Conservation (phyloP, 1,140 invertebrate species). For the Lepidurus arcticus region DNA sequence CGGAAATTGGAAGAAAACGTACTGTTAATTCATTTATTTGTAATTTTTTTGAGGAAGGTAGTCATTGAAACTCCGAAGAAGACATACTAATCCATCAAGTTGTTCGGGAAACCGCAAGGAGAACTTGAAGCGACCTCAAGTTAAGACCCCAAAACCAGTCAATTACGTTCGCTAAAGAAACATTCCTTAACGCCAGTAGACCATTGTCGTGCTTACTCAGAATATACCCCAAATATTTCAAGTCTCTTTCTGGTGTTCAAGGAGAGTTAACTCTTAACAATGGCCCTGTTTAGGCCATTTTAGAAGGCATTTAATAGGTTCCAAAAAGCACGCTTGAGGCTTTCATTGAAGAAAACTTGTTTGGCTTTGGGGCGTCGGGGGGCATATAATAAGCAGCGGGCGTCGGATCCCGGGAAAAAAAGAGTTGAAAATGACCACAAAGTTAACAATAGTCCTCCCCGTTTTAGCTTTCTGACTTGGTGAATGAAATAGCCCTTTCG, state of each 20-base stretch:
- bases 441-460: conserved; percentile 1
- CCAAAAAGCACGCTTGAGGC: neutral
- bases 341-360: conserved; percentile 9
- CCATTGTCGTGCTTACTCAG: neutral
- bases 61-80: neutral
- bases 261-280: neutral
- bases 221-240: neutral
- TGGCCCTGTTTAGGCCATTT: conserved; percentile 21
- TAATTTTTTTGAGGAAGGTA: neutral
- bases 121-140: conserved; percentile 3
- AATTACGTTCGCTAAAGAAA: neutral
- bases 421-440: conserved; percentile 19
- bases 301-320: neutral
- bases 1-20: neutral
- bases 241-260: neutral
- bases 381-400: conserved; percentile 5
- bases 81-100: neutral
- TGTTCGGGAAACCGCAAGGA: neutral
- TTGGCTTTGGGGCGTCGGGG: conserved; percentile 3
- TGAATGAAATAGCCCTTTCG: neutral
- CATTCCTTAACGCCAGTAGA: conserved; percentile 9
- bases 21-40: neutral
- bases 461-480: conserved; percentile 15
- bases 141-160: neutral
- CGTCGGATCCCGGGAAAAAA: neutral